Evolutionary conservation across 2,888 invertebrate genomes (phyloP).

Genomic region (Portevinia maculata): DNA sequence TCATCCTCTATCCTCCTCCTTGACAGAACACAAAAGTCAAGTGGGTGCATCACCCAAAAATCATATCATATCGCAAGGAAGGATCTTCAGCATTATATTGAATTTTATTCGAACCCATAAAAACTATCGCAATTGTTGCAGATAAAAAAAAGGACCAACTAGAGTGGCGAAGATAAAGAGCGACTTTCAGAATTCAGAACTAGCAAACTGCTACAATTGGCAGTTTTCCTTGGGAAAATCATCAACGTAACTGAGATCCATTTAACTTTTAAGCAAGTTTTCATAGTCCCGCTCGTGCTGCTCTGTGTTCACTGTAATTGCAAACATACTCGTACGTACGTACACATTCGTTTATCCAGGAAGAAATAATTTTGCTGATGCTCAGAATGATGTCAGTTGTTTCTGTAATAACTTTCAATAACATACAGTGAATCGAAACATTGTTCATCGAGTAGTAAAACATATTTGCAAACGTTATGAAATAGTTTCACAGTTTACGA

Average conservation of each 20-base stretch:
- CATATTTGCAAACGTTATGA: slow-evolving; percentile 24
- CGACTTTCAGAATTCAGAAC: neutral
- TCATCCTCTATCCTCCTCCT: neutral
- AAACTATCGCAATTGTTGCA: slow-evolving; percentile 61
- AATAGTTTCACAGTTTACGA: slow-evolving; percentile 22
- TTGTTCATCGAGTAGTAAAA: slow-evolving; percentile 44
- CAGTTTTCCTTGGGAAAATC: slow-evolving; percentile 46
- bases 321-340: neutral
- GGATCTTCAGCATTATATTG: slow-evolving; percentile 52
- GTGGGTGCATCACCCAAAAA: slow-evolving; percentile 55
- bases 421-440: slow-evolving; percentile 31
- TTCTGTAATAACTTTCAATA: slow-evolving; percentile 13
- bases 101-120: slow-evolving; percentile 58
- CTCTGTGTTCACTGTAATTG: slow-evolving; percentile 29
- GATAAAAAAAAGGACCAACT: slow-evolving; percentile 26
- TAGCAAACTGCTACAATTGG: slow-evolving; percentile 59
- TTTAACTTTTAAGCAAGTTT: slow-evolving; percentile 57
- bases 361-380: slow-evolving; percentile 60
- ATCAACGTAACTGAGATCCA: slow-evolving; percentile 51
- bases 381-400: slow-evolving; percentile 15
- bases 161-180: neutral
- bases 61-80: slow-evolving; percentile 51
- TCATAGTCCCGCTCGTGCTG: slow-evolving; percentile 32
- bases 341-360: neutral
- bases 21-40: slow-evolving; percentile 39